A percentile compares a stretch with the other conserved stretches of the same genome.
phyloP scores from a whole-genome alignment of 2,888 invertebrate genomes.

The Campoplex capitator region DNA sequence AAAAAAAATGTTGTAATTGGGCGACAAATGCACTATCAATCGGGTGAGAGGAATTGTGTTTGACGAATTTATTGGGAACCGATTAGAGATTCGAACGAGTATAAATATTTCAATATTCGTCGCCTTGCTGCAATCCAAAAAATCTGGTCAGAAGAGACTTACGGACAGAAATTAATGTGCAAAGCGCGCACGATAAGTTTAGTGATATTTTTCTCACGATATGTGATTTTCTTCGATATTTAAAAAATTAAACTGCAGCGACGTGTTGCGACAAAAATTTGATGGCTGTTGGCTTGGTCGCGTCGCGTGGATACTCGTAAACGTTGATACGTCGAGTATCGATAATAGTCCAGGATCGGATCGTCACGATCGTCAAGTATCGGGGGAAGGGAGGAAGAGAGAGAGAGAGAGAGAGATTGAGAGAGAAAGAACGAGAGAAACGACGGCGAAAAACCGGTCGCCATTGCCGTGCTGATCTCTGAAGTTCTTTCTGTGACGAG shows the following conservation, averaged over 20 bases:
- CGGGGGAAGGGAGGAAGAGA: neutral
- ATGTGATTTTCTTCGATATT: neutral
- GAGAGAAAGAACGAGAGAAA: conserved; percentile 1
- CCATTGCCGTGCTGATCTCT: conserved; percentile 53
- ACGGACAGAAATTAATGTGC: no score
- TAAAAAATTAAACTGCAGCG: neutral
- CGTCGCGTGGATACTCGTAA: conserved; percentile 62
- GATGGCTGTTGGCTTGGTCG: conserved; percentile 22
- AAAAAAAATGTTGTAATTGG: neutral
- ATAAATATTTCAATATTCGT: no score
- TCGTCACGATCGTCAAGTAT: conserved; percentile 65
- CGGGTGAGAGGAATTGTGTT: no score
- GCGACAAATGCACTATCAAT: neutral
- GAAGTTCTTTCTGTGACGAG: conserved; percentile 53
- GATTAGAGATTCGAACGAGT: no score
- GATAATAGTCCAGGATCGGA: conserved; percentile 71
- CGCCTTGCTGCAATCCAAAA: no score
- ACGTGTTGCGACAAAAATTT: neutral
- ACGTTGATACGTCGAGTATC: conserved; percentile 68
- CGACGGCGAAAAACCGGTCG: conserved; percentile 69
- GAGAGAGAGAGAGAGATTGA: neutral
- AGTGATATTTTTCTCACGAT: no score
- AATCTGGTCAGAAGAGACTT: no score
- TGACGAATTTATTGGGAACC: no score
- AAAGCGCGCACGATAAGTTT: no score